phyloP scores from a whole-genome alignment of 1,140 invertebrate genomes.

The silkworm (Bombyx mori) region ASM3026992v2 NC_085109.1:9473001-9473500 shows the following conservation, averaged over 20 bases:
- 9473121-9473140: conserved; percentile 23
- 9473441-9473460: conserved; percentile 5
- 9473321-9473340: too few species aligned
- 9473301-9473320: too few species aligned
- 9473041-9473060: conserved; percentile 53
- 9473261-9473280: too few species aligned
- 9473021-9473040: conserved; percentile 16
- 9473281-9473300: too few species aligned
- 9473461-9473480: too few species aligned
- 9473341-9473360: conserved; percentile 10
- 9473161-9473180: conserved; percentile 48
- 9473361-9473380: conserved; percentile 33
- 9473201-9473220: conserved; percentile 25
- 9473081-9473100: conserved; percentile 40
- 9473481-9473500: too few species aligned
- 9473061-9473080: conserved; percentile 52
- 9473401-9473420: conserved; percentile 41
- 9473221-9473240: neutral
- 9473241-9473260: neutral
- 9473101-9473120: conserved; percentile 36
- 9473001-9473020: neutral
- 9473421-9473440: conserved; percentile 30
- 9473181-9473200: conserved; percentile 37
- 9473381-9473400: conserved; percentile 46
- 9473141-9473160: conserved; percentile 42